These are phyloP conservation scores for Semnornis frantzii DNA, from an alignment of 2,113 vertebrate species.

Conservation along the genomic window DNA sequence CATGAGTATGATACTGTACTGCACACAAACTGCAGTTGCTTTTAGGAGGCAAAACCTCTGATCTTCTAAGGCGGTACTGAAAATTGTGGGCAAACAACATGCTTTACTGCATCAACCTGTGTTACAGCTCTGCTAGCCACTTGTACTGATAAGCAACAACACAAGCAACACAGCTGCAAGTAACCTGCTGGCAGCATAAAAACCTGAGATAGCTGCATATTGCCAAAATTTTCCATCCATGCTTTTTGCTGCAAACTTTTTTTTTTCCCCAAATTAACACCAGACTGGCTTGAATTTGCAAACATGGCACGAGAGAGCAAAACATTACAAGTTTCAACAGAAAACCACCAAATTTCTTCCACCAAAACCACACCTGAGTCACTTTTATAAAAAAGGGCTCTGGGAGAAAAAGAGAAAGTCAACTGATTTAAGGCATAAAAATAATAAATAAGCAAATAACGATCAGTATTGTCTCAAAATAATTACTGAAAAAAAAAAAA, in stretches of 20 bases:
- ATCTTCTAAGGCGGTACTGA: not conserved
- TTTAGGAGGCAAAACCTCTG: not conserved
- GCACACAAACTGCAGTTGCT: not conserved
- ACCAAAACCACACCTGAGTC: not conserved
- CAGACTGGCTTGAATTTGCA: not conserved
- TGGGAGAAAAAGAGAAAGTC: not conserved
- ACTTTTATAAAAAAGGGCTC: not conserved
- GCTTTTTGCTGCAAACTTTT: not conserved
- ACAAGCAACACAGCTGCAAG: not conserved
- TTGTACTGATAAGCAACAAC: not conserved
- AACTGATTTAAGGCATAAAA: not conserved
- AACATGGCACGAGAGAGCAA: not conserved
- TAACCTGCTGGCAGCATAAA: not conserved
- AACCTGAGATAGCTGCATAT: not conserved
- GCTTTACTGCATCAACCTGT: not conserved
- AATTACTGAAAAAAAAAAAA: not conserved
- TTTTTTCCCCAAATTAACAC: not conserved
- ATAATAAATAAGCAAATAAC: not conserved
- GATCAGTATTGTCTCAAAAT: not conserved
- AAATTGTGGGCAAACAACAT: not conserved
- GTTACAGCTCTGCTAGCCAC: not conserved
- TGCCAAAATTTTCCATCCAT: not conserved
- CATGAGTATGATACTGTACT: accelerated
- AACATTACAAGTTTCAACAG: not conserved
- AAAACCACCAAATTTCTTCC: not conserved